Percentiles rank a stretch among this genome's conserved stretches.
These are phyloP conservation scores for Melanostoma scalare DNA, from an alignment of 2,888 invertebrate genomes.

Conservation along the genomic window DNA sequence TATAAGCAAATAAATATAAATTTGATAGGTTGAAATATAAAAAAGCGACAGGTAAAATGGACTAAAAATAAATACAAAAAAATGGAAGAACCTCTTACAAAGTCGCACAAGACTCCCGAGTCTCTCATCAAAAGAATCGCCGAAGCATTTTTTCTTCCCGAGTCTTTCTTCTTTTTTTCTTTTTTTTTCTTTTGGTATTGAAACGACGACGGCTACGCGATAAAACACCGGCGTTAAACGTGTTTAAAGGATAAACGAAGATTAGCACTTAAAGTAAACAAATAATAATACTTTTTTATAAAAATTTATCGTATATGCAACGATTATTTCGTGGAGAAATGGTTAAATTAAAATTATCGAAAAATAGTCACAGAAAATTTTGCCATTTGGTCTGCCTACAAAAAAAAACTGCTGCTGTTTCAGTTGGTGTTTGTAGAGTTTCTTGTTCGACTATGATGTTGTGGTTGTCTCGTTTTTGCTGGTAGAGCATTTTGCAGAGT, in stretches of 20 bases:
- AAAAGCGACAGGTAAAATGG: conserved; percentile 35
- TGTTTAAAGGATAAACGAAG: conserved; percentile 39
- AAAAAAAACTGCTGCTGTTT: conserved; percentile 56
- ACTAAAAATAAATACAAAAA: conserved; percentile 49
- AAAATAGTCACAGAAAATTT: conserved; percentile 60
- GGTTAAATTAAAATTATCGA: conserved; percentile 61
- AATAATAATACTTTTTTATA: conserved; percentile 33
- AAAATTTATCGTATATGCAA: conserved; percentile 50
- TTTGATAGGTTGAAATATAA: conserved; percentile 26
- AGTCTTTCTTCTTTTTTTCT: conserved; percentile 19
- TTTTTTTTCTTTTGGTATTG: conserved; percentile 30
- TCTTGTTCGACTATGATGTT: conserved; percentile 26
- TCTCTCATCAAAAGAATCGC: conserved; percentile 63
- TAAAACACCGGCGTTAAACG: conserved; percentile 61
- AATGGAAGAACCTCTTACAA: conserved; percentile 65
- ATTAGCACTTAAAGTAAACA: conserved; percentile 47
- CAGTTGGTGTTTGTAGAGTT: conserved; percentile 52
- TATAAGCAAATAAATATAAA: conserved; percentile 30
- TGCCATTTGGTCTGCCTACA: conserved; percentile 64
- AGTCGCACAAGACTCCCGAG: conserved; percentile 57
- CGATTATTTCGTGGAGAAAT: conserved; percentile 30
- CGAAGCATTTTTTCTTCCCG: conserved; percentile 53
- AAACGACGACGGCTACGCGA: conserved; percentile 46
- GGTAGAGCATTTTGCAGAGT: conserved; percentile 8
- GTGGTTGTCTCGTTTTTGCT: conserved; percentile 21